A percentile compares a stretch with the other conserved stretches of the same genome.
phyloP scores from a whole-genome alignment of 2,888 invertebrate species.

The Metallyticus violacea region DNA sequence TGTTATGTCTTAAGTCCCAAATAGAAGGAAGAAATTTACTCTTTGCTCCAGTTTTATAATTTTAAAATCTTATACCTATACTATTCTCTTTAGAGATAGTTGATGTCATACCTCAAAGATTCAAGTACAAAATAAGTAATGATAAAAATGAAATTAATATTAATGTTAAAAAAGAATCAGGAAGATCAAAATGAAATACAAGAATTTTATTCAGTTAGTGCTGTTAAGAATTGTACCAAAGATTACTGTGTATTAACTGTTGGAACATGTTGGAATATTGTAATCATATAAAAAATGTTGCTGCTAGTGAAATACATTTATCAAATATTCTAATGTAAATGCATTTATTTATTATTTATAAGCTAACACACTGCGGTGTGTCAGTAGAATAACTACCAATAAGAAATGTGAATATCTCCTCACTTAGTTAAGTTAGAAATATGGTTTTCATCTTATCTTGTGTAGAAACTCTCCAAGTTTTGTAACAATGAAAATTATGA shows the following conservation, averaged over 20 bases:
- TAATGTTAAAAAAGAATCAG: not conserved
- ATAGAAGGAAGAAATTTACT: too few relatives aligned
- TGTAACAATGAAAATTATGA: too few relatives aligned
- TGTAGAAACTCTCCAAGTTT: too few relatives aligned
- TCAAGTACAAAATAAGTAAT: not conserved
- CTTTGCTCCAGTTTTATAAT: not conserved
- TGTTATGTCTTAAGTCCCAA: not conserved
- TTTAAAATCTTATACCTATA: not conserved
- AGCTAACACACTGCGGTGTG: too few relatives aligned
- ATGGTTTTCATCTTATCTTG: too few relatives aligned
- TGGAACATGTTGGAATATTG: not conserved
- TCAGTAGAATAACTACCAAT: too few relatives aligned
- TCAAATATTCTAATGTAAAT: not conserved
- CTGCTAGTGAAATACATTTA: not conserved
- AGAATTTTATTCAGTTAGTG: not conserved
- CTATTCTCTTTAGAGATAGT: too few relatives aligned
- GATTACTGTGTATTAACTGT: not conserved
- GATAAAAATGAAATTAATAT: not conserved
- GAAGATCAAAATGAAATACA: not conserved
- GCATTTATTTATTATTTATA: too few relatives aligned
- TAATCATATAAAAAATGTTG: not conserved
- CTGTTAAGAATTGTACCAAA: not conserved
- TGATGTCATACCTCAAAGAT: too few relatives aligned
- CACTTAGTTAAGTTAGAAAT: too few relatives aligned
- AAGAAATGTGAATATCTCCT: too few relatives aligned